Evolutionary conservation across 2,888 invertebrate species (phyloP).

Genomic region (Atethmia centrago): DNA sequence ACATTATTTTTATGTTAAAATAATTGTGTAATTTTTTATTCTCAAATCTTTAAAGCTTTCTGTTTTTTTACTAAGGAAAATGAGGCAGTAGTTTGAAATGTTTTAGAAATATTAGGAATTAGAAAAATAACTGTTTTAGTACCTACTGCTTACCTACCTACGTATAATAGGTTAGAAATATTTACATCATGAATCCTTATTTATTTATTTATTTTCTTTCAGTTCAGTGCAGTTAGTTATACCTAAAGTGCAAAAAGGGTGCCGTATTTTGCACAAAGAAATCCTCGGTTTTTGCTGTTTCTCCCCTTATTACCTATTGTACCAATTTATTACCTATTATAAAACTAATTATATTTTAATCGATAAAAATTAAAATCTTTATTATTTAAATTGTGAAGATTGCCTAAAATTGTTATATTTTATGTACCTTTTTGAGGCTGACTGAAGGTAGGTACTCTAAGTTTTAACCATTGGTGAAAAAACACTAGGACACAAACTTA

Average conservation of each 20-base stretch:
- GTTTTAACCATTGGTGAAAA: too few species aligned
- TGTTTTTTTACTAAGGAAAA: neutral
- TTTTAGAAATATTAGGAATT: neutral
- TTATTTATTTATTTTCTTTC: neutral
- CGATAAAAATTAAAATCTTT: too few species aligned
- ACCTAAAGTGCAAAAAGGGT: neutral
- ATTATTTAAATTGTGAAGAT: neutral
- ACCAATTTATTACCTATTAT: too few species aligned
- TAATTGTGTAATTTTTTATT: neutral
- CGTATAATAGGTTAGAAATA: neutral
- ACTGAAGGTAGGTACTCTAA: too few species aligned
- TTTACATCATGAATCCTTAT: neutral
- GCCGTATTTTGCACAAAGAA: neutral
- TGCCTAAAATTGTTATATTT: too few species aligned
- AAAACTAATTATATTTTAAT: too few species aligned
- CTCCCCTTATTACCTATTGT: too few species aligned
- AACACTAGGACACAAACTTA: too few species aligned
- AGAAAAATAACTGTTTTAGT: neutral
- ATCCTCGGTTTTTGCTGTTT: too few species aligned
- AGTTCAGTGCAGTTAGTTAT: neutral
- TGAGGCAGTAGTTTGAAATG: neutral
- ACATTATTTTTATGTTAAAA: neutral
- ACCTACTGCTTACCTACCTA: neutral
- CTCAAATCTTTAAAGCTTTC: too few species aligned
- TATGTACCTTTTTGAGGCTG: too few species aligned